These are phyloP conservation scores for Thereva unica DNA, from an alignment of 2,888 invertebrate species.

Conservation along the genomic window DNA sequence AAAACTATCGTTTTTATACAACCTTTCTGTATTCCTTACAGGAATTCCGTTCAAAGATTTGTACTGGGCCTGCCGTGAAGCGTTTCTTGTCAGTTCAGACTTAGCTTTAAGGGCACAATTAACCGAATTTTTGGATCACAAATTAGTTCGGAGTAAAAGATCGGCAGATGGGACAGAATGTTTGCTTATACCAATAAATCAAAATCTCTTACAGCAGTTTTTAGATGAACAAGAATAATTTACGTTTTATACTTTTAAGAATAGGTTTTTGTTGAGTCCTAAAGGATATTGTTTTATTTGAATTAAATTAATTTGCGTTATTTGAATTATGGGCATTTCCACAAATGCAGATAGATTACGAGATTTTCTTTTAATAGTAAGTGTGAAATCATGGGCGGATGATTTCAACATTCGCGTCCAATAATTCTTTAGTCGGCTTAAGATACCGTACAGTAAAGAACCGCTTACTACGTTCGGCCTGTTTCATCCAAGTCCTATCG, in stretches of 20 bases:
- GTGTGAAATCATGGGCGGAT: no score
- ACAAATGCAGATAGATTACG: no score
- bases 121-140: constrained; percentile 94
- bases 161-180: constrained; percentile 81
- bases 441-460: no score
- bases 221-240: constrained; percentile 59
- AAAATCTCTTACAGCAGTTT: constrained; percentile 75
- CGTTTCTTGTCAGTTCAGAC: constrained; percentile 91
- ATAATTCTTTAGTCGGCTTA: no score
- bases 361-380: no score
- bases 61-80: constrained; percentile 82
- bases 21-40: constrained; percentile 50
- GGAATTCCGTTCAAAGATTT: constrained; percentile 88
- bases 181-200: constrained; percentile 77
- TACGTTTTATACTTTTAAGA: constrained; percentile 4
- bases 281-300: not conserved
- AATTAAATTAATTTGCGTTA: no score
- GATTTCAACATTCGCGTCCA: no score
- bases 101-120: constrained; percentile 87
- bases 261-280: not conserved
- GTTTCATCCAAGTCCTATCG: no score
- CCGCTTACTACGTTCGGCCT: no score
- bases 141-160: constrained; percentile 80
- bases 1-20: constrained; percentile 1
- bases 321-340: no score